Base-by-base conservation (phyloP, 2,888 invertebrate species). In the Eudasyphora cyanicolor region DNA sequence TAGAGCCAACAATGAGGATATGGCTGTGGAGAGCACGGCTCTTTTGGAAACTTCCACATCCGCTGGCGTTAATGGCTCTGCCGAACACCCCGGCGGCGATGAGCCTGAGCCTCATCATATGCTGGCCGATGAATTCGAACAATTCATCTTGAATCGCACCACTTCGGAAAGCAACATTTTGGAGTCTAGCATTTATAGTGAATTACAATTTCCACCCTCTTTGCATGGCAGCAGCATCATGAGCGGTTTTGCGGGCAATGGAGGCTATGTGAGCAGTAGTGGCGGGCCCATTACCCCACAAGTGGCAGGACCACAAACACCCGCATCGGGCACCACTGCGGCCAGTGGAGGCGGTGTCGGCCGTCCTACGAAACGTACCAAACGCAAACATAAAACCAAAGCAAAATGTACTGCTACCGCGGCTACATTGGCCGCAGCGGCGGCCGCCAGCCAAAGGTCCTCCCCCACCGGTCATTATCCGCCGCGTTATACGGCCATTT, bases 401-500 rank as follows among this genome's bases (percentile, higher is more conserved):
- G 75, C 86, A 10, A 89, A 88, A 79, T 88, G 88, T 82, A 88
- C 82, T 4, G 78, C 79, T 7, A 75, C 81, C 21, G 69, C 83
- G 7, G 83, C 82, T 27, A 76, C 69, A 12, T 51, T 81, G 77
- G 85, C 80, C 0, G 78, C 84, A 85, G 86, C 82, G 77, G 71
- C 85, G 84, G 49, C 82, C 8, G 67, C 75, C 49, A 67, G 83
- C 42, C 84, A 86, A 69, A 82, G 85, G 84, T 79, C 79, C 49
- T 87, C 84, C 71, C 89, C 88, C 84, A 82, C 88, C 75, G 24
- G 24, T 29, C 87, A 85, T 82, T 90, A 89, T 85, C 91, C 90
- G 69, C 91, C 92, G 6, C 91, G 91, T 45, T 92, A 92, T 62
- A 89, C 91, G 5, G 88, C 92, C 76, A 91, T 92, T 76, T 91